Conservation (phyloP, 2,113 vertebrate genomes). For the Laticauda laticaudata region DNA sequence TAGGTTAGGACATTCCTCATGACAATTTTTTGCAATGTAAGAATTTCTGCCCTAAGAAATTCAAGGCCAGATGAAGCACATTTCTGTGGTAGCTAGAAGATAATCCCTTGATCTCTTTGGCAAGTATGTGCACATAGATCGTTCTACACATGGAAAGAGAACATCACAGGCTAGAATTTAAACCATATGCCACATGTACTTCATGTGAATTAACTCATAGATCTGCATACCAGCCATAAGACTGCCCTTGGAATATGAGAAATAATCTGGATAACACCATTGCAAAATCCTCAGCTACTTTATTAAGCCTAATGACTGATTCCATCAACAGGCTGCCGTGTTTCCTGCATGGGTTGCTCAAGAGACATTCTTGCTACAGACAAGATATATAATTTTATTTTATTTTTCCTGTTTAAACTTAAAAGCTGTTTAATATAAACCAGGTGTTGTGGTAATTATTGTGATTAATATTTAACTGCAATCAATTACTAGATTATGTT, state of each 20-base stretch:
- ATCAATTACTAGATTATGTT: constrained; percentile 32
- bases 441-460: constrained; percentile 7
- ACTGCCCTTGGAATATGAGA: neutral
- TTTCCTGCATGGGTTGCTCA: neutral
- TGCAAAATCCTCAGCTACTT: neutral
- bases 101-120: constrained; percentile 1
- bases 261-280: neutral
- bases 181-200: neutral
- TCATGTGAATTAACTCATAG: neutral
- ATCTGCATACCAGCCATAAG: neutral
- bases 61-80: neutral
- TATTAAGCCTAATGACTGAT: neutral
- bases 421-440: constrained; percentile 29
- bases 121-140: neutral
- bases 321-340: neutral
- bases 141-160: neutral
- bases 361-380: neutral
- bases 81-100: neutral
- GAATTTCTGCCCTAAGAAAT: neutral
- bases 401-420: neutral
- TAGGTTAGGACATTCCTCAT: neutral
- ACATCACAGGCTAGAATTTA: neutral
- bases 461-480: constrained; percentile 45
- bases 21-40: neutral
- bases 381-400: constrained; percentile 21